Base-by-base conservation (phyloP, 2,797 vertebrate genomes). In the Leucoraja ocellata region DNA sequence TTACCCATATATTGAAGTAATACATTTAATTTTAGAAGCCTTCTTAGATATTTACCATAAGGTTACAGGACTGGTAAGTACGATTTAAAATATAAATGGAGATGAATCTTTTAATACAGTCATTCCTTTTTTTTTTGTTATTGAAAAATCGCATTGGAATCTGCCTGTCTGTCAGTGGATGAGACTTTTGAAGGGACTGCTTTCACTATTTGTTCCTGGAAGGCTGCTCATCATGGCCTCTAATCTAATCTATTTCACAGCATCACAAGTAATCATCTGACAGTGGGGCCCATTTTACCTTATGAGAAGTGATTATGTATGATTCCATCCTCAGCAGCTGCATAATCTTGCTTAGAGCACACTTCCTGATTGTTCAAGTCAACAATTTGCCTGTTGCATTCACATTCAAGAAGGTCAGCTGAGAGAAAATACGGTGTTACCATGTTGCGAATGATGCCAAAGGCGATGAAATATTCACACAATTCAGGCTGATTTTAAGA, bases 221-320 rank as follows among this genome's bases (percentile, higher is more conserved):
- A 73, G 46, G n/a, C 90, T 74, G 5, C 1, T 14, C 68, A 28
- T 7, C 71, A 58, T n/a, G 71, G 73, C 39, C 71, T 36, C 54
- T 25, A 54, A 58, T 54, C 5, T 54, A 46, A 74, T 54, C 36
- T 76, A 36, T 36, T 92, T 13, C 14, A 91, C 18, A 54, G 18
- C 25, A 46, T 54, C 39, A 91, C 65, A 21, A n/a, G 80, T 83
- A 83, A 83, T 83, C 83, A 32, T 61, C 54, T 86, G 58, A 63
- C 83, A 63, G 58, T 86, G 61, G 83, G n/a, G 63, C 83, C 58
- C 61, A 88, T 88, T 88, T 21, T 32, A 16, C 16, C 0, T 68
- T 32, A 36, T 18, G 61, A 65, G n/a, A 36, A 68, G n/a, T 88
- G 84, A 88, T 88, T 88, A 88, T 86, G 83, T 63, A 58, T 68